Percentiles rank a stretch among this genome's conserved stretches.
Conservation (phyloP, 2,113 vertebrate genomes). For the Ammospiza nelsoni region DNA sequence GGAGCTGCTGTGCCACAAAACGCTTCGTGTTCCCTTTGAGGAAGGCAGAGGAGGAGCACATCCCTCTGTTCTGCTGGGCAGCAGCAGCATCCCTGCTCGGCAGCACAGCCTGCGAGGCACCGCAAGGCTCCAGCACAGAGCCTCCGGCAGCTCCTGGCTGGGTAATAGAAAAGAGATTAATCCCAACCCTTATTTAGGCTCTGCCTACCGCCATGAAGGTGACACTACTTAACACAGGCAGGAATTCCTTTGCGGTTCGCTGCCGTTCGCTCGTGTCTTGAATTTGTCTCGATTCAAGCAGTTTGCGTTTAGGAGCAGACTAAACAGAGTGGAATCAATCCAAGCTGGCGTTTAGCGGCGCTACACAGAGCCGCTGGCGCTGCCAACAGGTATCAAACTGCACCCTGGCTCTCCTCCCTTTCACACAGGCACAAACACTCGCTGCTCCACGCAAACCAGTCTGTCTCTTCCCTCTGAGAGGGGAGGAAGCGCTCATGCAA, state of each 20-base stretch:
- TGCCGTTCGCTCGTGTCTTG: background rate
- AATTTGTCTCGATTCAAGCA: slow-evolving; percentile 39
- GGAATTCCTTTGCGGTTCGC: slow-evolving; percentile 10
- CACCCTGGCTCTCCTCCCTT: background rate
- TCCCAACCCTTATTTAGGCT: slow-evolving; percentile 1
- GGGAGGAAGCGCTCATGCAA: background rate
- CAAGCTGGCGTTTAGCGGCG: background rate
- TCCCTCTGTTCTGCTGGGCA: background rate
- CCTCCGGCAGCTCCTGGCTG: background rate
- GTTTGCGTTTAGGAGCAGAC: background rate
- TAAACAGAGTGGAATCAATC: slow-evolving; percentile 39
- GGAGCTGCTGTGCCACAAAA: background rate
- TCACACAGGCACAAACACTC: background rate
- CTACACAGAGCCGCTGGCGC: background rate
- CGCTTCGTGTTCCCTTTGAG: background rate
- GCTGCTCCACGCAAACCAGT: background rate
- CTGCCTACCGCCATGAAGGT: slow-evolving; percentile 59
- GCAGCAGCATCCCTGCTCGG: slow-evolving; percentile 22
- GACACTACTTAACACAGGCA: slow-evolving; percentile 45
- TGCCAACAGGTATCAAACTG: slow-evolving; percentile 77
- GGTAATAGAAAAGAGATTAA: slow-evolving; percentile 1
- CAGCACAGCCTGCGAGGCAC: background rate
- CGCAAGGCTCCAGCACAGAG: background rate
- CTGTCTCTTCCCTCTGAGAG: background rate
- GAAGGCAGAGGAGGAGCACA: background rate